Evolutionary conservation across 2,113 vertebrate genomes (phyloP).

Genomic region (Gasterosteus nipponicus): DNA sequence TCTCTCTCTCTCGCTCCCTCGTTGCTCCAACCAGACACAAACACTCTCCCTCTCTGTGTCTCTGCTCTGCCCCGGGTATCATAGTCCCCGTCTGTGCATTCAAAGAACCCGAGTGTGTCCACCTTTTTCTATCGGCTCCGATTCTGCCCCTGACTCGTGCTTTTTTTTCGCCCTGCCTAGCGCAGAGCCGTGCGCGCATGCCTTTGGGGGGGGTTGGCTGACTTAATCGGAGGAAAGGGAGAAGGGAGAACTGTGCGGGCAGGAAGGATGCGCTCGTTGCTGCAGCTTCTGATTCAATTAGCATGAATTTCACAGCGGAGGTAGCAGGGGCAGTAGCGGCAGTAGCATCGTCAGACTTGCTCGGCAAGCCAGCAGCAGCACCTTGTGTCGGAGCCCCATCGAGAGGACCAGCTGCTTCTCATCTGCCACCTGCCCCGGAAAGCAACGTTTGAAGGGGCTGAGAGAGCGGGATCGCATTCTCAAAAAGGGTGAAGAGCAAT

Average conservation of each 20-base stretch:
- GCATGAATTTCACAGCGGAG: slow-evolving; percentile 81
- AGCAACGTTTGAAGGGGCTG: slow-evolving; percentile 40
- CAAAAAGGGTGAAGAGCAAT: slow-evolving; percentile 41
- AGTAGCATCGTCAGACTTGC: slow-evolving; percentile 64
- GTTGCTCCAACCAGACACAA: slow-evolving; percentile 58
- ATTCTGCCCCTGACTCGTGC: slow-evolving; percentile 55
- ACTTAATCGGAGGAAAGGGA: slow-evolving; percentile 64
- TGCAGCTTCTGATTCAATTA: slow-evolving; percentile 83
- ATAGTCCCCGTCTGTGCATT: slow-evolving; percentile 74
- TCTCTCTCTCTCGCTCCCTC: slow-evolving; percentile 31
- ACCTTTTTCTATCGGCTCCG: slow-evolving; percentile 50
- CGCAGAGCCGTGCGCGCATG: slow-evolving; percentile 28
- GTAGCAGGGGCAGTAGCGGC: slow-evolving; percentile 63
- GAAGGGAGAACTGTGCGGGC: slow-evolving; percentile 65
- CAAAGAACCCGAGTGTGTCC: slow-evolving; percentile 69
- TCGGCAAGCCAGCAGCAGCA: slow-evolving; percentile 60
- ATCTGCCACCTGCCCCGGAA: slow-evolving; percentile 39
- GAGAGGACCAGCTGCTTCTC: slow-evolving; percentile 54
- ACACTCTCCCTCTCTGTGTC: slow-evolving; percentile 48
- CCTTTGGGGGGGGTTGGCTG: slow-evolving; percentile 27
- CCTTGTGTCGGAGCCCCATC: slow-evolving; percentile 57
- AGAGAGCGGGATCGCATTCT: slow-evolving; percentile 40
- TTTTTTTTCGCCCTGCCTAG: slow-evolving; percentile 28
- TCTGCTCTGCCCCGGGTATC: slow-evolving; percentile 69
- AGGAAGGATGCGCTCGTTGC: slow-evolving; percentile 77